Evolutionary conservation across 2,113 vertebrate genomes (phyloP).

Genomic region (Colinus virginianus): DNA sequence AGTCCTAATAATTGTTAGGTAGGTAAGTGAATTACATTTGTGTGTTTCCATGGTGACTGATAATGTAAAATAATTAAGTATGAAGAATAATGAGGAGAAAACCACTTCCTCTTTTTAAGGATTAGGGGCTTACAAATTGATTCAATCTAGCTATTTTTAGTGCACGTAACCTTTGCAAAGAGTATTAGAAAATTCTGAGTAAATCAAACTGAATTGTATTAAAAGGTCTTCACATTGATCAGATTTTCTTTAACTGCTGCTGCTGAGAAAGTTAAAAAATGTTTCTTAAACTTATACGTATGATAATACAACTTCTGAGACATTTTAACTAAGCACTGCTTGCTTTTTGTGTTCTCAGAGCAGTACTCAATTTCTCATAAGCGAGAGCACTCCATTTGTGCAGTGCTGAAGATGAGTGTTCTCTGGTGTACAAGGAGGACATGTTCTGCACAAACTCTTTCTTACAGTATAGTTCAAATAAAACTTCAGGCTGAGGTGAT

Average conservation of each 20-base stretch:
- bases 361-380: not conserved
- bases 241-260: slow-evolving; percentile 53
- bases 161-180: slow-evolving; percentile 55
- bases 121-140: slow-evolving; percentile 77
- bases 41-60: slow-evolving; percentile 76
- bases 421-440: not conserved
- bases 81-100: slow-evolving; percentile 79
- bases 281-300: slow-evolving; percentile 3
- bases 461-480: fast-evolving
- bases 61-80: slow-evolving; percentile 81
- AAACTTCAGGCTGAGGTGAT: not conserved
- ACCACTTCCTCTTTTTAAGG: slow-evolving; percentile 79
- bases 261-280: slow-evolving; percentile 47
- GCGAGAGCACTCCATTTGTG: fast-evolving
- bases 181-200: slow-evolving; percentile 68
- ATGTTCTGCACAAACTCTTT: not conserved
- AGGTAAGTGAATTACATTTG: slow-evolving; percentile 64
- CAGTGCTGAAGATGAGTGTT: not conserved
- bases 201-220: slow-evolving; percentile 64
- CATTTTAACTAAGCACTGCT: not conserved
- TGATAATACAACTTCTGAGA: not conserved
- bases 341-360: not conserved
- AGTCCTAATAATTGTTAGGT: slow-evolving; percentile 60
- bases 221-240: slow-evolving; percentile 56
- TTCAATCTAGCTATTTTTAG: slow-evolving; percentile 77